Evolutionary conservation across 1,140 invertebrate genomes (phyloP).

Genomic region (Brachionus rotundiformis): DNA sequence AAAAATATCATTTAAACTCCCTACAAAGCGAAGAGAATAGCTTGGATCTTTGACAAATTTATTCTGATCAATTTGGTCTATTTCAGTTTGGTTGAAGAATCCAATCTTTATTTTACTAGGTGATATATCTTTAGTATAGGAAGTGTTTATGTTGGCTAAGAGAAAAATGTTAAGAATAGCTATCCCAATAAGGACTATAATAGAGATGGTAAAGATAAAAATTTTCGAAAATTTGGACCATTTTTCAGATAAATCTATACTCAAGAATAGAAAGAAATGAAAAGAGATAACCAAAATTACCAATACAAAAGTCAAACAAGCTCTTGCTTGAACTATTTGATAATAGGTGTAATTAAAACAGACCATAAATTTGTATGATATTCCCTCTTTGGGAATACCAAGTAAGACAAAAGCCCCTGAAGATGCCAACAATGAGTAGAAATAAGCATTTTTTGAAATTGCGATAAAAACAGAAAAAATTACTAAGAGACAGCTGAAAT

Average conservation of each 20-base stretch:
- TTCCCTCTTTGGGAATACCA: neutral
- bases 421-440: neutral
- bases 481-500: neutral
- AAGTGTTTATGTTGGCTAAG: neutral
- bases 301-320: neutral
- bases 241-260: no score
- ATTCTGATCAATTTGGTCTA: neutral
- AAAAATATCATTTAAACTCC: slow-evolving; percentile 2
- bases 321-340: slow-evolving; percentile 6
- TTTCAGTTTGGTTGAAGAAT: slow-evolving; percentile 14
- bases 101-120: neutral
- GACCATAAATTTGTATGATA: neutral
- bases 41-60: neutral
- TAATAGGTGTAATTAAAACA: slow-evolving; percentile 22
- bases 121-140: neutral
- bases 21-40: neutral
- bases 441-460: neutral
- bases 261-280: neutral
- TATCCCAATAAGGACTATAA: neutral
- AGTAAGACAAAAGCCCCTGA: neutral
- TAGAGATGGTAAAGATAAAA: neutral
- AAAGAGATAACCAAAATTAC: neutral
- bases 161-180: neutral
- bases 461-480: neutral
- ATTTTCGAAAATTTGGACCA: neutral